These are phyloP conservation scores for Drosophila conformis DNA, from an alignment of 2,888 invertebrate genomes.

Conservation along the genomic window DNA sequence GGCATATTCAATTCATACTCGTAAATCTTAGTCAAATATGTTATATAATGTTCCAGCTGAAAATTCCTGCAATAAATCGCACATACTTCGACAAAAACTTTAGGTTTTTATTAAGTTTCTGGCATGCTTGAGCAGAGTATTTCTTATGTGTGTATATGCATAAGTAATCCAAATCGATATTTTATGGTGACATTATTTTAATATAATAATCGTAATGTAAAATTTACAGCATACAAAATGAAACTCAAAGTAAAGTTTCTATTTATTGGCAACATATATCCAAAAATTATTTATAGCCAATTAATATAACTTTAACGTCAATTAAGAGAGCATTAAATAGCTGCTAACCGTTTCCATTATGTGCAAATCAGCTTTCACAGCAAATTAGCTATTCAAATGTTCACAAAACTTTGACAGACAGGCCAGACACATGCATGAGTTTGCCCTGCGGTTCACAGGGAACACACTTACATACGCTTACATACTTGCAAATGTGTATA, in stretches of 20 bases:
- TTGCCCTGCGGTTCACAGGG: slow-evolving; percentile 53
- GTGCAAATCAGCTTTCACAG: slow-evolving; percentile 75
- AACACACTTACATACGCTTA: slow-evolving; percentile 23
- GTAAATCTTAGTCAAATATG: slow-evolving; percentile 18
- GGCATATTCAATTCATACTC: slow-evolving; percentile 19
- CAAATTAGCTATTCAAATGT: slow-evolving; percentile 76
- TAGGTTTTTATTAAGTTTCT: neutral
- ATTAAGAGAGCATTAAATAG: slow-evolving; percentile 20
- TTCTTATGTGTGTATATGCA: neutral
- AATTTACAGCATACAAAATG: neutral
- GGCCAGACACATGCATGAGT: slow-evolving; percentile 55
- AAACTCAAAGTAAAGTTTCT: neutral
- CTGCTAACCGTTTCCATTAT: slow-evolving; percentile 50
- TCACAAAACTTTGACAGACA: slow-evolving; percentile 69
- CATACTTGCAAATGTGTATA: slow-evolving; percentile 8
- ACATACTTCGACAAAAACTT: neutral
- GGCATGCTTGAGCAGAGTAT: neutral
- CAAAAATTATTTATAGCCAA: slow-evolving; percentile 1
- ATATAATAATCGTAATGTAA: too few relatives aligned
- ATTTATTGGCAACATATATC: neutral
- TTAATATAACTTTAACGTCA: slow-evolving; percentile 19
- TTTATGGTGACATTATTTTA: neutral
- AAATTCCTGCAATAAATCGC: neutral
- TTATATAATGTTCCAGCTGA: neutral
- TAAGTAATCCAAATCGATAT: neutral